These are phyloP conservation scores for Adrianichthys oophorus DNA, from an alignment of 2,797 vertebrate genomes.

Conservation along the genomic window DNA sequence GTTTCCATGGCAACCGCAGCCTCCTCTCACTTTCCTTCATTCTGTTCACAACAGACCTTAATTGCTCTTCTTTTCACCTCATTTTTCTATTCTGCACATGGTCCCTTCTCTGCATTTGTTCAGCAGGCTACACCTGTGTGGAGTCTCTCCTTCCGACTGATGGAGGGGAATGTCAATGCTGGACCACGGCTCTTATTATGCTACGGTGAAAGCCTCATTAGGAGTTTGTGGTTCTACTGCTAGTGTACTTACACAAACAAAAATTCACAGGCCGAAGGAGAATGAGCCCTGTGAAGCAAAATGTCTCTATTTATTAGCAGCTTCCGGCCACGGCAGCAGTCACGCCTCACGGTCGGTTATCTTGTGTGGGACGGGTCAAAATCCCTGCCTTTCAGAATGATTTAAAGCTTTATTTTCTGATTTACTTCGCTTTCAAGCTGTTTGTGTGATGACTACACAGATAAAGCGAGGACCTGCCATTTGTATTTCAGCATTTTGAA, in stretches of 20 bases:
- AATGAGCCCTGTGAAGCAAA: conserved; percentile 20
- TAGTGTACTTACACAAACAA: conserved; percentile 26
- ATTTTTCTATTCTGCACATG: conserved; percentile 38
- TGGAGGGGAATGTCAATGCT: conserved; percentile 38
- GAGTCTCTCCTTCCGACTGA: conserved; percentile 15
- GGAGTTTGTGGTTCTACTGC: conserved; percentile 8
- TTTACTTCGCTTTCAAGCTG: too few relatives aligned
- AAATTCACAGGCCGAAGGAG: conserved; percentile 14
- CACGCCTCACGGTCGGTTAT: conserved; percentile 14
- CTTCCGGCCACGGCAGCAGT: conserved; percentile 22
- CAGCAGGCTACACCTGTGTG: conserved; percentile 4
- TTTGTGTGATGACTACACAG: too few relatives aligned
- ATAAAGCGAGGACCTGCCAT: too few relatives aligned
- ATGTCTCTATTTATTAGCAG: conserved; percentile 39
- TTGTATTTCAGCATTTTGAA: too few relatives aligned
- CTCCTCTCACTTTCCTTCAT: conserved; percentile 23
- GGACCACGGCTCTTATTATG: conserved; percentile 5
- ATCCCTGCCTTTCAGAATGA: too few relatives aligned
- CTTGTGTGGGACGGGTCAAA: background rate
- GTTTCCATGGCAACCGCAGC: conserved; percentile 62
- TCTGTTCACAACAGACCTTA: conserved; percentile 37
- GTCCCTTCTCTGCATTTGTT: conserved; percentile 10
- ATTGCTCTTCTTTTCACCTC: conserved; percentile 36
- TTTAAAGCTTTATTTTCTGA: too few relatives aligned
- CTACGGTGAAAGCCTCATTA: conserved; percentile 32